Percentiles rank a stretch among this genome's conserved stretches.
Evolutionary conservation across 2,888 invertebrate genomes (phyloP).

Genomic region (Eubasilissa splendida): DNA sequence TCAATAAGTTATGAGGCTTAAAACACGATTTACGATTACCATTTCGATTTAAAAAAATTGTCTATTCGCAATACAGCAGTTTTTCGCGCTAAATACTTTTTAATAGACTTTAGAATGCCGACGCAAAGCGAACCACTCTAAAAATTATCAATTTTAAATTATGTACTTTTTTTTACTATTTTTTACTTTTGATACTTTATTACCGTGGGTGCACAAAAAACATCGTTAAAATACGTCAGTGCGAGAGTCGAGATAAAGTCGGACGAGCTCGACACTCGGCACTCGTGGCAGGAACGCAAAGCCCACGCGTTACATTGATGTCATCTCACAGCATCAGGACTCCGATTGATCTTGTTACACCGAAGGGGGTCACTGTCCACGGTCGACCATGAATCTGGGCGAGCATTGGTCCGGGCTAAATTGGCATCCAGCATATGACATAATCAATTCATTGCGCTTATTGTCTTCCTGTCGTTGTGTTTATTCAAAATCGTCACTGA

Average conservation of each 20-base stretch:
- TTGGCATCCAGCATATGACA: conserved; percentile 57
- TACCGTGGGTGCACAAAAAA: background rate
- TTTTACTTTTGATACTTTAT: no score
- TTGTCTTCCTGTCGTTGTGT: conserved; percentile 57
- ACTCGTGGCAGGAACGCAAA: conserved; percentile 16
- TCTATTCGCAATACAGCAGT: no score
- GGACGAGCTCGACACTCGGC: background rate
- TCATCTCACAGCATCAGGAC: conserved; percentile 31
- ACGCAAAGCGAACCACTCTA: no score
- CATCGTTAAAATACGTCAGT: conserved; percentile 15
- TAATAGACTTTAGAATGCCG: no score
- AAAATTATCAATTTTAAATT: no score
- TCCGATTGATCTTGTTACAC: conserved; percentile 50
- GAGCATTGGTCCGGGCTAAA: conserved; percentile 51
- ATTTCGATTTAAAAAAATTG: no score
- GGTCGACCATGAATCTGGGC: conserved; percentile 56
- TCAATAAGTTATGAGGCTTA: no score
- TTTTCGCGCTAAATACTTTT: no score
- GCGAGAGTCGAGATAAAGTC: conserved; percentile 21
- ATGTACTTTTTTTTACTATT: no score
- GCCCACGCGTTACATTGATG: conserved; percentile 49
- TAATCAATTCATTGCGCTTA: conserved; percentile 58
- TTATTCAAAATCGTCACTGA: conserved; percentile 55
- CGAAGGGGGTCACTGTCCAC: conserved; percentile 57
- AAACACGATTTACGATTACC: no score